Evolutionary conservation across 2,888 invertebrate species (phyloP), one percentile per base, ranked within the genome.

Genomic region (Neoascia interrupta): DNA sequence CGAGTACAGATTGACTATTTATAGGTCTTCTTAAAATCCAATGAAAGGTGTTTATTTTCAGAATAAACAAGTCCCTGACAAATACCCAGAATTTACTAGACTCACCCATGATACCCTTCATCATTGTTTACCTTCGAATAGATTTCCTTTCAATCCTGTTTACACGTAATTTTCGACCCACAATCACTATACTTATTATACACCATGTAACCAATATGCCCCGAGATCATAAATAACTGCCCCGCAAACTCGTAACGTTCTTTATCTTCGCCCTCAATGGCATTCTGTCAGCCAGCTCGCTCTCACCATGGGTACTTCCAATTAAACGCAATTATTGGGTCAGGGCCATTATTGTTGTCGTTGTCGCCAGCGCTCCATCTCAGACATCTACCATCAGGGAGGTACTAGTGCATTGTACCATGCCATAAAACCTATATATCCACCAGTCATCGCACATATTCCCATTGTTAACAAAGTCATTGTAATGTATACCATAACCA

Each of bases 241-340:
- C 15, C 45, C 26, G 34, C 19, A 41, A 26, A 39, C 10, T 21
- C 19, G 36, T 13, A 61, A 47, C n/a, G 13, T 63, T 63, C 56
- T 51, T 75, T 61, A 49, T 74, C 49, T 49, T 26, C 19, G n/a
- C n/a, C 34, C 56, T 56, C 26, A 49, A 58, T 63, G 63, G 49
- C 43, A 75, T 54, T 26, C 26, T 61, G 45, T 37, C 45, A 28
- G 54, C 53, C 45, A 28, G 47, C 49, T 56, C 41, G n/a, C n/a
- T n/a, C n/a, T n/a, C n/a, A 39, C 43, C 43, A 54, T 74, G 68
- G 54, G 37, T 68, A 47, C 69, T 56, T 69, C 69, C 75, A 69
- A 69, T 75, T 75, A 51, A 61, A 21, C 28, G 61, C 69, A 61
- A 69, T 75, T 75, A 75, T 75, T 75, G 49, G 75, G 75, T 75